Evolutionary conservation across 2,113 vertebrate genomes (phyloP).

Genomic region (Nibea coibor): DNA sequence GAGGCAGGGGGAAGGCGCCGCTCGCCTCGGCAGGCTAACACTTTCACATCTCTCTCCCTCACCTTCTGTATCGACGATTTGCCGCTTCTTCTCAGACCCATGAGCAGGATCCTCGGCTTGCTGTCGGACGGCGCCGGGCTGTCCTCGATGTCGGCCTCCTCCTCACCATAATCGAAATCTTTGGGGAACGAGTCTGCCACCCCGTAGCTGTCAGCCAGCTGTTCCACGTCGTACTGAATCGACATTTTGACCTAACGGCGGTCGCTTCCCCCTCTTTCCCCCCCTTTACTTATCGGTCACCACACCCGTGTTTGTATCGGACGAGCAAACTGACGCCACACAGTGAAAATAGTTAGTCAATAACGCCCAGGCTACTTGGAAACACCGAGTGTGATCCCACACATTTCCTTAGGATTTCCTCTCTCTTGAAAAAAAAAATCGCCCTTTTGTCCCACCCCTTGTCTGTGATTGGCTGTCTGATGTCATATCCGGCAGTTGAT

Average conservation of each 20-base stretch:
- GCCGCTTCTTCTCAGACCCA: constrained; percentile 96
- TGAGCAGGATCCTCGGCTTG: constrained; percentile 95
- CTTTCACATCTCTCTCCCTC: constrained; percentile 21
- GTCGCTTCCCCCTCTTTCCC: constrained; percentile 67
- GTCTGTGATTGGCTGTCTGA: constrained; percentile 63
- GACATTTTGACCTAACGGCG: constrained; percentile 89
- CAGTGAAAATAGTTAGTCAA: constrained; percentile 33
- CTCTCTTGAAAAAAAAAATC: constrained; percentile 71
- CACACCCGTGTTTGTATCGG: constrained; percentile 38
- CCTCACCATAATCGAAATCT: constrained; percentile 95
- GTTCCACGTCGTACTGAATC: constrained; percentile 93
- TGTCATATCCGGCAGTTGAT: constrained; percentile 21
- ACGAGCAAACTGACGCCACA: background rate
- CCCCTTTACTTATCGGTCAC: constrained; percentile 53
- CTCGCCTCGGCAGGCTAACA: constrained; percentile 38
- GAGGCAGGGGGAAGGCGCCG: constrained; percentile 27
- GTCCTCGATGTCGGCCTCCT: constrained; percentile 93
- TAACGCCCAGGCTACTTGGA: constrained; percentile 52
- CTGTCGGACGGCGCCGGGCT: constrained; percentile 87
- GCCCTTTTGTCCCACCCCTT: constrained; percentile 48
- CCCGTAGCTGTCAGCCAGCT: constrained; percentile 91
- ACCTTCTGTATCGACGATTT: constrained; percentile 99
- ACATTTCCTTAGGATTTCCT: constrained; percentile 84
- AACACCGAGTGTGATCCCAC: constrained; percentile 68
- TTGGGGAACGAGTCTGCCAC: constrained; percentile 94